Percentiles rank a stretch among this genome's conserved stretches.
Conservation (phyloP, 2,797 vertebrate species). For the Spheniscus humboldti region DNA sequence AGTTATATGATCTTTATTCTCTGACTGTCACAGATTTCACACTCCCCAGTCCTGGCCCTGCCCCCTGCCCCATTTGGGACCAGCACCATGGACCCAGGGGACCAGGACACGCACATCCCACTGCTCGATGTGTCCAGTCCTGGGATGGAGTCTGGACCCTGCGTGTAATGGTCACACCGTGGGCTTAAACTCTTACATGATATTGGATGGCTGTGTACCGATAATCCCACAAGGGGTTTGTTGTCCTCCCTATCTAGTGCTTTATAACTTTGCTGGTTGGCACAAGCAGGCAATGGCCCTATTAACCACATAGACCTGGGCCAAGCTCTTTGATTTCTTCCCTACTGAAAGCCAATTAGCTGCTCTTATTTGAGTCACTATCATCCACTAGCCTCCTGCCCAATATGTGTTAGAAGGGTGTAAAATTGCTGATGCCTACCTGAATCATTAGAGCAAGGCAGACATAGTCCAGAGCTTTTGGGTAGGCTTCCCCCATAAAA, state of each 20-base stretch:
- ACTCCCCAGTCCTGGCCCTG: neutral
- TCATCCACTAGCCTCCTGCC: neutral
- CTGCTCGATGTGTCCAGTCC: fast-evolving
- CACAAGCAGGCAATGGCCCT: neutral
- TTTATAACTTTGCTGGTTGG: neutral
- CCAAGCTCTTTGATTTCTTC: neutral
- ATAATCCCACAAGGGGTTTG: neutral
- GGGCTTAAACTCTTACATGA: neutral
- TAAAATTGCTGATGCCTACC: neutral
- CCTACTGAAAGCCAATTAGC: neutral
- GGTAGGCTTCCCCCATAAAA: neutral
- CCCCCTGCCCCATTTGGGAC: too few relatives aligned
- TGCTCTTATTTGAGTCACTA: neutral
- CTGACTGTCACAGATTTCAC: neutral
- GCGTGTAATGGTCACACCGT: neutral
- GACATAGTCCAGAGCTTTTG: neutral
- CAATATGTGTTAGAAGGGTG: neutral
- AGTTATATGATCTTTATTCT: neutral
- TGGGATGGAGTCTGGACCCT: neutral
- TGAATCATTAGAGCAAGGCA: neutral
- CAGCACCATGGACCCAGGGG: neutral
- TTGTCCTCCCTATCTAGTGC: neutral
- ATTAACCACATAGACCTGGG: neutral
- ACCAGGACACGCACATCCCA: neutral
- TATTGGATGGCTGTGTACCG: neutral